These are phyloP conservation scores for Trichonephila clavipes DNA, from an alignment of 1,140 invertebrate genomes.

Conservation along the genomic window DNA sequence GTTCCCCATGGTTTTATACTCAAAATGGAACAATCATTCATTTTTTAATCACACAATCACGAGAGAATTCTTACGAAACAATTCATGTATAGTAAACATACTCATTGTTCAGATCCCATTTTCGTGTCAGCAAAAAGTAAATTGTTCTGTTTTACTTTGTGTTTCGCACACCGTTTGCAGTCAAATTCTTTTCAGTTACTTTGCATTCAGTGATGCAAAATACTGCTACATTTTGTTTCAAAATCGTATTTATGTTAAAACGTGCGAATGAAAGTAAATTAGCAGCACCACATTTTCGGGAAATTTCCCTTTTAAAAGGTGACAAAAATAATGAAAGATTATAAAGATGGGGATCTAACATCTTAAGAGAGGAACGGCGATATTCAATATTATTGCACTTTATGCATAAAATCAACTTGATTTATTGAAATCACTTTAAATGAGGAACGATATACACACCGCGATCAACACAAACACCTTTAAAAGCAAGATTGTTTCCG, in stretches of 20 bases:
- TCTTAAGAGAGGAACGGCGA: too few relatives aligned
- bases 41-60: constrained; percentile 1
- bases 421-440: too few relatives aligned
- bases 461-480: too few relatives aligned
- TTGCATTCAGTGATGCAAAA: not conserved
- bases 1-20: constrained; percentile 40
- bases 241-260: not conserved
- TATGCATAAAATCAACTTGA: too few relatives aligned
- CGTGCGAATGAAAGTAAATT: too few relatives aligned
- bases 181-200: not conserved
- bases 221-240: not conserved
- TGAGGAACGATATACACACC: too few relatives aligned
- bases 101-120: constrained; percentile 5
- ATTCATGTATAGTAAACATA: constrained; percentile 20
- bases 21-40: constrained; percentile 42
- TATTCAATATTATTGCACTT: too few relatives aligned
- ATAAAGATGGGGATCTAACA: too few relatives aligned
- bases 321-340: too few relatives aligned
- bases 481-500: too few relatives aligned
- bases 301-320: too few relatives aligned
- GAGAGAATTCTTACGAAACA: constrained; percentile 1
- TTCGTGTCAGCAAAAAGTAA: not conserved
- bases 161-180: not conserved
- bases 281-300: too few relatives aligned
- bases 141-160: not conserved